Percentiles rank a stretch among this genome's conserved stretches.
Evolutionary conservation across 2,797 vertebrate genomes (phyloP).

Genomic region (Mus caroli): DNA sequence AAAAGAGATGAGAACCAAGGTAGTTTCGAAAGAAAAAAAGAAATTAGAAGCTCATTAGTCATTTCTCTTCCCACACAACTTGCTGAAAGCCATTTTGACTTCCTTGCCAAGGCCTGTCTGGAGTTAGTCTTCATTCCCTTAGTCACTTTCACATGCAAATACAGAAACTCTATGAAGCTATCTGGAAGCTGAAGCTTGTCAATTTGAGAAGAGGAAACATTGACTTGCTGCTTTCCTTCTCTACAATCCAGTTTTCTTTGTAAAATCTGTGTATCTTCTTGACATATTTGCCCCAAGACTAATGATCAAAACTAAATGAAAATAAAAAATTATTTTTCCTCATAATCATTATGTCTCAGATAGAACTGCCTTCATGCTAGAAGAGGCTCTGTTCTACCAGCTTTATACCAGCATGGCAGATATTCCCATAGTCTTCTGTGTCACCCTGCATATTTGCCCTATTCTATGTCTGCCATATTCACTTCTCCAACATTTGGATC

Average conservation of each 20-base stretch:
- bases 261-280: neutral
- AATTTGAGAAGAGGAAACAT: too few species aligned
- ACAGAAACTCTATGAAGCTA: neutral
- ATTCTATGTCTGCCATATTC: neutral
- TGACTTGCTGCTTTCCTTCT: neutral
- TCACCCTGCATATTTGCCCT: neutral
- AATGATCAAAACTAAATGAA: constrained; percentile 9
- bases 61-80: neutral
- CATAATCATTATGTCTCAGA: neutral
- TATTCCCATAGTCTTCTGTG: neutral
- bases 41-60: neutral
- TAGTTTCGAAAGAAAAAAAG: neutral
- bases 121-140: neutral
- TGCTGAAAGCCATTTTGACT: constrained; percentile 13
- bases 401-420: neutral
- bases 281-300: neutral
- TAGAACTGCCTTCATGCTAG: neutral
- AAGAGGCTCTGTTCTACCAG: neutral
- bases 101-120: neutral
- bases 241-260: neutral
- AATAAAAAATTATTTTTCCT: neutral
- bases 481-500: too few species aligned
- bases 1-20: neutral
- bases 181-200: neutral
- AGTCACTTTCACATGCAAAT: neutral